Percentiles rank a stretch among this genome's conserved stretches.
Evolutionary conservation across 2,113 vertebrate genomes (phyloP).

Genomic region (Galbula dea): DNA sequence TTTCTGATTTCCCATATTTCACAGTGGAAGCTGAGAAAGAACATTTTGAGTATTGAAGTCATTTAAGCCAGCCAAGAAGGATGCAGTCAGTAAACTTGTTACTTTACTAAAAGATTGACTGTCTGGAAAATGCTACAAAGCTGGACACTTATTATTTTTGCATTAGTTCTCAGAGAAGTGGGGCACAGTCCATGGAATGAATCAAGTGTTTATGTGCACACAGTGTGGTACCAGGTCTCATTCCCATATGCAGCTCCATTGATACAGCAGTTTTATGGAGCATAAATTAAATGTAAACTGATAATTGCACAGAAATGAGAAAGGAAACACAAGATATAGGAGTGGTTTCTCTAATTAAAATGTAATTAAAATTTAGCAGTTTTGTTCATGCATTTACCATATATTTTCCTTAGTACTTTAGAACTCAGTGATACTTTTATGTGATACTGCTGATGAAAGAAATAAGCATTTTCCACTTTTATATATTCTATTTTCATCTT

Average conservation of each 20-base stretch:
- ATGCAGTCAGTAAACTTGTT: background rate
- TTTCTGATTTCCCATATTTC: constrained; percentile 36
- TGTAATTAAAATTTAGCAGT: background rate
- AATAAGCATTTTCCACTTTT: background rate
- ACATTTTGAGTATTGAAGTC: constrained; percentile 4
- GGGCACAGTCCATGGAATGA: background rate
- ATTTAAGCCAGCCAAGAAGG: background rate
- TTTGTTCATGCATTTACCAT: background rate
- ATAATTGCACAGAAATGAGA: background rate
- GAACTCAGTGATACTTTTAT: background rate
- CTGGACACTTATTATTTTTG: background rate
- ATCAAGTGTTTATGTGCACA: background rate
- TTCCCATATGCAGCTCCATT: background rate
- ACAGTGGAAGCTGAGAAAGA: background rate
- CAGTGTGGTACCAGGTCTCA: background rate
- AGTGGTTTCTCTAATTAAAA: background rate
- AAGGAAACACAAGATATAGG: background rate
- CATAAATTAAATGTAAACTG: background rate
- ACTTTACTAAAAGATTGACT: constrained; percentile 11
- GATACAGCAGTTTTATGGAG: background rate
- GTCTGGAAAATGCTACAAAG: background rate
- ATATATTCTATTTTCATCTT: background rate
- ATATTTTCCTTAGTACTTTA: background rate
- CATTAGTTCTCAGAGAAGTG: background rate
- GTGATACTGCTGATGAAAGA: background rate